Conservation (phyloP, 2,113 vertebrate species). For the Brachypteracias leptosomus region DNA sequence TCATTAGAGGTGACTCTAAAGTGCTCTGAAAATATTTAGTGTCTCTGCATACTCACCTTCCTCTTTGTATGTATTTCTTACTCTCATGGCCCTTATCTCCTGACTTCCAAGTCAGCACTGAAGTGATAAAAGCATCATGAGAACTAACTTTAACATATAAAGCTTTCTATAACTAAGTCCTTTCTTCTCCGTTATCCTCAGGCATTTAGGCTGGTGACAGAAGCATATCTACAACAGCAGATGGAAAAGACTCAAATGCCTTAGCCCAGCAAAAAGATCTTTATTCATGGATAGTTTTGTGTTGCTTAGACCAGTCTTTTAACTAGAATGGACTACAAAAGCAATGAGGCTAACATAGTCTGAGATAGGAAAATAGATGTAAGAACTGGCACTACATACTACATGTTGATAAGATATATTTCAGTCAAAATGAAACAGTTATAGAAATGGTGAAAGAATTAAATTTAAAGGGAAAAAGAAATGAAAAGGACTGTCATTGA, state of each 20-base stretch:
- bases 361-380: neutral
- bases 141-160: neutral
- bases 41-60: neutral
- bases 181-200: neutral
- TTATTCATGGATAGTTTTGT: neutral
- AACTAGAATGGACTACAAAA: neutral
- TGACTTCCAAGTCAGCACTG: neutral
- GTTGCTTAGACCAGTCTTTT: neutral
- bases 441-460: neutral
- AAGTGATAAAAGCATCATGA: neutral
- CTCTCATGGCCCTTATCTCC: neutral
- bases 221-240: neutral
- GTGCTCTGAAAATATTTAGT: neutral
- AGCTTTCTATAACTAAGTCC: neutral
- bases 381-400: neutral
- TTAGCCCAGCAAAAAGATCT: neutral
- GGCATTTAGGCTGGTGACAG: neutral
- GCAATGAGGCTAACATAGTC: neutral
- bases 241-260: slow-evolving; percentile 8
- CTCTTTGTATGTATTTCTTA: neutral
- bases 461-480: neutral
- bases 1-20: neutral
- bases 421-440: neutral
- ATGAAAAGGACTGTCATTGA: neutral
- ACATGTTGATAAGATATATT: neutral